phyloP scores from a whole-genome alignment of 2,113 vertebrate species.

The Actinemys pallida region DNA sequence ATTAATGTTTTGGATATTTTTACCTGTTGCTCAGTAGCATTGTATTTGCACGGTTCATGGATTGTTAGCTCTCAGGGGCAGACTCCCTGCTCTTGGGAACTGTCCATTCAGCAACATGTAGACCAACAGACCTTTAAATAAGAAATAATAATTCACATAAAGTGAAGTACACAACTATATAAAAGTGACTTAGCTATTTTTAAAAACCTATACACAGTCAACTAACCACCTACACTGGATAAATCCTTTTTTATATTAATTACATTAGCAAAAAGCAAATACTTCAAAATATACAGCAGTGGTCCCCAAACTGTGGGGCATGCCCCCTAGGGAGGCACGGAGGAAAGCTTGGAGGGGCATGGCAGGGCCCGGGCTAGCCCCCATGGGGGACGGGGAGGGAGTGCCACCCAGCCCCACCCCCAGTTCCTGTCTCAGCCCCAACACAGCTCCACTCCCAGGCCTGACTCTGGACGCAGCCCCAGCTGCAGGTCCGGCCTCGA shows the following conservation, averaged over 20 bases:
- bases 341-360: too few relatives aligned
- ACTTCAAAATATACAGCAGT: not conserved
- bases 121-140: not conserved
- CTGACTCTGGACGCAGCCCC: too few relatives aligned
- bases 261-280: not conserved
- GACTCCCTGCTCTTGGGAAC: rapidly evolving
- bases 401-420: too few relatives aligned
- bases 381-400: too few relatives aligned
- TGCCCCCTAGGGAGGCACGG: too few relatives aligned
- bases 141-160: rapidly evolving
- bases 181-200: not conserved
- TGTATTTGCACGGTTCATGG: rapidly evolving
- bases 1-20: rapidly evolving
- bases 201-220: not conserved
- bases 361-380: too few relatives aligned
- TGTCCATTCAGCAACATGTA: rapidly evolving
- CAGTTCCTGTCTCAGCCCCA: too few relatives aligned
- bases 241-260: not conserved
- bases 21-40: not conserved
- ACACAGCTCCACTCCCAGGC: too few relatives aligned
- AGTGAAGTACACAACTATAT: rapidly evolving
- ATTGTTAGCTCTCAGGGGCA: rapidly evolving
- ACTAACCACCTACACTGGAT: not conserved
- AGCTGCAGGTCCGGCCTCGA: too few relatives aligned
- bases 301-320: too few relatives aligned